These are phyloP conservation scores for Cerceris ruficornis DNA, from an alignment of 2,888 invertebrate species.

Conservation along the genomic window DNA sequence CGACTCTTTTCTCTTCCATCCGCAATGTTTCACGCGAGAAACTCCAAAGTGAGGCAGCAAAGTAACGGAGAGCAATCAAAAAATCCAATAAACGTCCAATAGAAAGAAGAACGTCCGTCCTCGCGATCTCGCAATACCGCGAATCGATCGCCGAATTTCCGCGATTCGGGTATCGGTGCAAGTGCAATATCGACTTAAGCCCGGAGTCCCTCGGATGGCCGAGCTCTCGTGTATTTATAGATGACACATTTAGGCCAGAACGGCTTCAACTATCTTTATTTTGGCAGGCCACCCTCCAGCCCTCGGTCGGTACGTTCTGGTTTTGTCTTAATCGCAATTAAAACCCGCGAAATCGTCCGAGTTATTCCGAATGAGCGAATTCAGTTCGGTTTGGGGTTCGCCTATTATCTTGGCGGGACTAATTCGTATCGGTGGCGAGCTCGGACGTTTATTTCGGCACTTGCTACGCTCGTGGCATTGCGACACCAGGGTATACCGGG, in stretches of 20 bases:
- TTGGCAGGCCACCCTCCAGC: slow-evolving; percentile 63
- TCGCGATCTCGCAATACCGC: slow-evolving; percentile 1
- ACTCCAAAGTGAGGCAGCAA: not conserved
- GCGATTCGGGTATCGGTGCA: slow-evolving; percentile 33
- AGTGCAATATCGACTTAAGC: slow-evolving; percentile 43
- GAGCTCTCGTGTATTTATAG: slow-evolving; percentile 76
- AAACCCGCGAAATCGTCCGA: slow-evolving; percentile 40
- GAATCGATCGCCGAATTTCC: slow-evolving; percentile 25
- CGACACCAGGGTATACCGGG: slow-evolving; percentile 25
- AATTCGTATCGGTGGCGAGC: slow-evolving; percentile 28
- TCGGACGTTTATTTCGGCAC: slow-evolving; percentile 47
- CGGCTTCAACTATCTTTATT: slow-evolving; percentile 75
- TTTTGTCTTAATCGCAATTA: slow-evolving; percentile 52
- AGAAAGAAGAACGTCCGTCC: not conserved
- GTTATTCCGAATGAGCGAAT: slow-evolving; percentile 24
- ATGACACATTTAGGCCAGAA: slow-evolving; percentile 79
- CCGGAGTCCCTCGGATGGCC: slow-evolving; percentile 27
- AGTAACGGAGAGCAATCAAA: not conserved
- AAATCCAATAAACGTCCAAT: not conserved
- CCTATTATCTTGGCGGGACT: slow-evolving; percentile 33
- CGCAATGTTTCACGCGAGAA: no score
- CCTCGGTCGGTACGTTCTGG: slow-evolving; percentile 34
- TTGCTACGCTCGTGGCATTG: slow-evolving; percentile 30
- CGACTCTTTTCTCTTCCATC: no score
- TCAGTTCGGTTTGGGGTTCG: slow-evolving; percentile 14